These are phyloP conservation scores for Puffinus mauretanicus DNA, from an alignment of 2,113 vertebrate genomes.

Conservation along the genomic window DNA sequence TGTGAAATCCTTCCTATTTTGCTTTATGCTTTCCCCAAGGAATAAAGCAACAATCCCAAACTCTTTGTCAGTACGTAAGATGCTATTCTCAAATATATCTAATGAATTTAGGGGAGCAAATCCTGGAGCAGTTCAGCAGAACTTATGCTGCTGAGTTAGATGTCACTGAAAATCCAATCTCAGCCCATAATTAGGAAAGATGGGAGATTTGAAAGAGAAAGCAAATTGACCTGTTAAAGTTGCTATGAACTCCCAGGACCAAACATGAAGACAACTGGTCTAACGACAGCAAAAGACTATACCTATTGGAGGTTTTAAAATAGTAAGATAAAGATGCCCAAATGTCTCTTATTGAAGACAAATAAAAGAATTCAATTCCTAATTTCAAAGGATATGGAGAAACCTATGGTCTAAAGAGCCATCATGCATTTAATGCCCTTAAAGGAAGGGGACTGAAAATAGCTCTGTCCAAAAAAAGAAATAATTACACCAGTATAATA, in stretches of 20 bases:
- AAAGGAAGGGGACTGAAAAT: background rate
- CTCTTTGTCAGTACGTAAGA: background rate
- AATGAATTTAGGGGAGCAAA: background rate
- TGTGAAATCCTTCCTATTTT: background rate
- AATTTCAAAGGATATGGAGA: background rate
- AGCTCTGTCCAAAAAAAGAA: background rate
- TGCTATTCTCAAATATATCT: background rate
- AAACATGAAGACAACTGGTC: background rate
- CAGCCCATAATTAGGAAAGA: background rate
- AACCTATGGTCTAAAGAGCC: background rate
- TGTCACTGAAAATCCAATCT: background rate
- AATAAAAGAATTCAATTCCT: background rate
- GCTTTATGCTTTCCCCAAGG: background rate
- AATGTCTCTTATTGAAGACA: background rate
- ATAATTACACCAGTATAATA: background rate
- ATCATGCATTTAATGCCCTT: background rate
- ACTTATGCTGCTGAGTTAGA: background rate
- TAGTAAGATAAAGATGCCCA: background rate
- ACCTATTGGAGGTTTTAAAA: background rate
- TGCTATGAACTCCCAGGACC: background rate
- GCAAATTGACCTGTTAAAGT: background rate
- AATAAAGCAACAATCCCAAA: background rate
- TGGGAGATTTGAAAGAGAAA: background rate
- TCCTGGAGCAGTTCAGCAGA: background rate
- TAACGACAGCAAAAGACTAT: background rate